phyloP scores from a whole-genome alignment of 2,113 vertebrate genomes.

The Anser cygnoides region DNA sequence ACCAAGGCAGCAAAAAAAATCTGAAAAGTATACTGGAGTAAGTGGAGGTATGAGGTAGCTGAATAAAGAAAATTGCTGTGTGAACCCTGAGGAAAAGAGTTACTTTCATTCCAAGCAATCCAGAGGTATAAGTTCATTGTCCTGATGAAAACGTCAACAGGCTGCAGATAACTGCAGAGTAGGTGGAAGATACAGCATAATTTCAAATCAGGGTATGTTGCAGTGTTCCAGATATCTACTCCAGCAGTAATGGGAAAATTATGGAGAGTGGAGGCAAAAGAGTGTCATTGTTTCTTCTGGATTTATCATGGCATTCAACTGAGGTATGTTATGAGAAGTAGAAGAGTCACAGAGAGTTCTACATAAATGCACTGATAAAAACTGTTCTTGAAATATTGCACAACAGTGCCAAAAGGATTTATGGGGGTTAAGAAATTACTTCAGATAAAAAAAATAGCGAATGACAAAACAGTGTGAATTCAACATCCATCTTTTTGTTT shows the following conservation, averaged over 20 bases:
- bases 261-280: neutral
- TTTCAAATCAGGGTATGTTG: neutral
- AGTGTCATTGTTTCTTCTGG: neutral
- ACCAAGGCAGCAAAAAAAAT: neutral
- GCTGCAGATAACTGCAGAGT: neutral
- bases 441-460: neutral
- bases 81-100: constrained; percentile 58
- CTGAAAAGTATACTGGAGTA: neutral
- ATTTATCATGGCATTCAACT: neutral
- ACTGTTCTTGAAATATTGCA: neutral
- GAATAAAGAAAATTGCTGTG: constrained; percentile 14
- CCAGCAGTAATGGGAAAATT: neutral
- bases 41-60: neutral
- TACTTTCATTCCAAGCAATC: constrained; percentile 61
- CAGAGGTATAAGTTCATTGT: constrained; percentile 23
- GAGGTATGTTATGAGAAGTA: neutral
- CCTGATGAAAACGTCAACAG: constrained; percentile 18
- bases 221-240: neutral
- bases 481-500: neutral
- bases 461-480: neutral
- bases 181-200: neutral
- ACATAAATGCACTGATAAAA: neutral
- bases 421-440: neutral
- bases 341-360: neutral
- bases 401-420: neutral